phyloP scores from a whole-genome alignment of 2,113 vertebrate genomes.

The Orientallactaga bullata region DNA sequence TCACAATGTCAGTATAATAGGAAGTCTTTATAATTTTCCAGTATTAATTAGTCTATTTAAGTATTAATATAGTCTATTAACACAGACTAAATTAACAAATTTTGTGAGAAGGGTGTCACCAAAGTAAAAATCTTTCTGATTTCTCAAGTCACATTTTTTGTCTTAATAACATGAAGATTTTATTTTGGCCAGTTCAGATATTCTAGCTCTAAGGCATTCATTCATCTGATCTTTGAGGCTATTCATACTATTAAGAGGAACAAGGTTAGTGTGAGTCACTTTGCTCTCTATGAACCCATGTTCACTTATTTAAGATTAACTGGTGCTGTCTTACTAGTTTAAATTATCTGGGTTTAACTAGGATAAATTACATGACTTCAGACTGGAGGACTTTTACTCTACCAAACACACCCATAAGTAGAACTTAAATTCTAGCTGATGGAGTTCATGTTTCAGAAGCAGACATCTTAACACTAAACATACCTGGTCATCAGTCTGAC shows the following conservation, averaged over 20 bases:
- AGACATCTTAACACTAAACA: constrained; percentile 21
- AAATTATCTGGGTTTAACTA: constrained; percentile 31
- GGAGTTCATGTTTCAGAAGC: constrained; percentile 49
- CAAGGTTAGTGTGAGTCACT: neutral
- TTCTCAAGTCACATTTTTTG: neutral
- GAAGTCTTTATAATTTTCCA: neutral
- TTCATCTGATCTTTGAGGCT: constrained; percentile 4
- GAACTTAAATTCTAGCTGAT: constrained; percentile 38
- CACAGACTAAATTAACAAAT: constrained; percentile 1
- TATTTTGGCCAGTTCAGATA: constrained; percentile 44
- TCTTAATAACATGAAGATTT: neutral
- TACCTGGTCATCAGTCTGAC: neutral
- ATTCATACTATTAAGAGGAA: constrained; percentile 42
- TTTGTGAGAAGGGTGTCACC: neutral
- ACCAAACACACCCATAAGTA: neutral
- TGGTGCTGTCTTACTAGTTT: neutral
- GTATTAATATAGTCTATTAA: neutral
- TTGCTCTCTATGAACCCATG: neutral
- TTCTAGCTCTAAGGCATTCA: neutral
- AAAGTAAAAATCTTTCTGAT: constrained; percentile 22
- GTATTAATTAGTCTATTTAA: too few species aligned
- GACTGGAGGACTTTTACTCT: neutral
- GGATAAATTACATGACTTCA: neutral
- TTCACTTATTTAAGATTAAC: constrained; percentile 32
- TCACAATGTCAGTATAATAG: constrained; percentile 40